These are phyloP conservation scores for Diplazon laetatorius DNA, from an alignment of 2,888 invertebrate species.

Conservation along the genomic window DNA sequence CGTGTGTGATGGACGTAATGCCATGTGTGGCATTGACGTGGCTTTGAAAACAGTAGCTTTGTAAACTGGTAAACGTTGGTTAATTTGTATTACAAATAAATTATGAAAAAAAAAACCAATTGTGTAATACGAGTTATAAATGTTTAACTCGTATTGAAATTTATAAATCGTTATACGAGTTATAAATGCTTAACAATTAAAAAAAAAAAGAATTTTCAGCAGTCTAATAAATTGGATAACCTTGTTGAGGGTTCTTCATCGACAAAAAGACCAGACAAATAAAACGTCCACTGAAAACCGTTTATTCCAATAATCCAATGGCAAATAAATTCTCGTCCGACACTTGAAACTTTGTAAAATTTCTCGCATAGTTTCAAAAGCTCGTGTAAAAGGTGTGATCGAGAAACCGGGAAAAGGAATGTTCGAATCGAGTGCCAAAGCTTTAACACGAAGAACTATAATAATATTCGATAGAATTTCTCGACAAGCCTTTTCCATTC, in stretches of 20 bases:
- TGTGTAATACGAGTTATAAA: too few relatives aligned
- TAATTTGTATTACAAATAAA: too few relatives aligned
- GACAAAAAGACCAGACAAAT: neutral
- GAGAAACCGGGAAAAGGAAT: neutral
- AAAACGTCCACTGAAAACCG: neutral
- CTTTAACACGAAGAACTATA: neutral
- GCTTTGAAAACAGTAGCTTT: too few relatives aligned
- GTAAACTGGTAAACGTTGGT: too few relatives aligned
- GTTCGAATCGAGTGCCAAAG: neutral
- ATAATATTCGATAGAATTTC: conserved; percentile 11
- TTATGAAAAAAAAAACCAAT: too few relatives aligned
- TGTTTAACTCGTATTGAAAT: too few relatives aligned
- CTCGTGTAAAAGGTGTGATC: neutral
- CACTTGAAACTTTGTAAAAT: conserved; percentile 2
- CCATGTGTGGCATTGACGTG: too few relatives aligned
- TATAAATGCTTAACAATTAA: too few relatives aligned
- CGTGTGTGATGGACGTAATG: too few relatives aligned
- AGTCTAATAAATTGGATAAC: neutral
- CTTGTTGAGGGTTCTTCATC: neutral
- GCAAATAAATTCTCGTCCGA: conserved; percentile 12
- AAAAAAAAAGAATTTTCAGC: neutral
- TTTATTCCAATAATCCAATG: conserved; percentile 15
- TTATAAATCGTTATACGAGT: too few relatives aligned
- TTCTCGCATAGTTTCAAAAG: conserved; percentile 2
- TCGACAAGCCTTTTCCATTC: neutral